Conservation (phyloP, 2,797 vertebrate genomes). For the Vipera latastei region DNA sequence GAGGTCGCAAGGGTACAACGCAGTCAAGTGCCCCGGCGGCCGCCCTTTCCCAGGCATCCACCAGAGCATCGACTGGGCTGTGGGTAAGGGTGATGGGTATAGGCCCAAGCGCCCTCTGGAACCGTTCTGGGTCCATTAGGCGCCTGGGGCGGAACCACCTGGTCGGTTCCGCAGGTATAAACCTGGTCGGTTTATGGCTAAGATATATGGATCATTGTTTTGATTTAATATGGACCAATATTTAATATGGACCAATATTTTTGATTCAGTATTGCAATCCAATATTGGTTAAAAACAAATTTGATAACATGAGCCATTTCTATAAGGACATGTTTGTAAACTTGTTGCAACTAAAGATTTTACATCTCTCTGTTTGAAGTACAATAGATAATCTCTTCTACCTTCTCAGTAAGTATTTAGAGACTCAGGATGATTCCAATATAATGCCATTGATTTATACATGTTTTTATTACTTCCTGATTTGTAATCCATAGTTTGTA, state of each 20-base stretch:
- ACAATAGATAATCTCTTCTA: background rate
- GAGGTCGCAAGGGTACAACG: too few relatives aligned
- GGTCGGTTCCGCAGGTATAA: too few relatives aligned
- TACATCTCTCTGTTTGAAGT: background rate
- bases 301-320: background rate
- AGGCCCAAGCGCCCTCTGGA: too few relatives aligned
- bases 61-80: too few relatives aligned
- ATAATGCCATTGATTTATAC: background rate
- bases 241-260: background rate
- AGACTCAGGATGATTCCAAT: background rate
- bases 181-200: background rate
- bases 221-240: background rate
- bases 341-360: background rate
- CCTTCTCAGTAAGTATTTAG: background rate
- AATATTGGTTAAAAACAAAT: background rate
- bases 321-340: background rate
- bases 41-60: too few relatives aligned
- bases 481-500: background rate
- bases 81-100: too few relatives aligned
- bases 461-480: background rate
- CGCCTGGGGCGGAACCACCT: too few relatives aligned
- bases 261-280: background rate
- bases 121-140: too few relatives aligned
- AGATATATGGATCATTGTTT: background rate
- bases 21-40: too few relatives aligned